A percentile compares a stretch with the other conserved stretches of the same genome.
Evolutionary conservation across 2,888 invertebrate genomes (phyloP).

Genomic region (Rhagonycha fulva): DNA sequence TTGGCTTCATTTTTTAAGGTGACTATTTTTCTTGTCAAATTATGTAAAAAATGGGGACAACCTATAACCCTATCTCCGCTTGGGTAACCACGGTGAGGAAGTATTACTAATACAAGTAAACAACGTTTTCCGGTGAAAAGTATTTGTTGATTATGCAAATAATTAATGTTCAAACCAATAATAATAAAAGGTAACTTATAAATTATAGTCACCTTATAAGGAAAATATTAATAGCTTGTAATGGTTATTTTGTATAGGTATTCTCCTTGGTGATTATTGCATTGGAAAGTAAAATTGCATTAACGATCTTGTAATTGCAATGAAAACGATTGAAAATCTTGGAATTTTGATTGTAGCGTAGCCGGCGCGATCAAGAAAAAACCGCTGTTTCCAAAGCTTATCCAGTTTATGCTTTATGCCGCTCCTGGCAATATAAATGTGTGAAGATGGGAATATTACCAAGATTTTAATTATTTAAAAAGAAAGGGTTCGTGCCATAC

Average conservation of each 20-base stretch:
- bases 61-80: not conserved
- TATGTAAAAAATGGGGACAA: too few relatives aligned
- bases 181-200: not conserved
- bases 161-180: not conserved
- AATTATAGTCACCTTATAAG: not conserved
- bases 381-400: too few relatives aligned
- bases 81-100: not conserved
- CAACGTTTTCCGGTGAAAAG: not conserved
- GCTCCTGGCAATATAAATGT: too few relatives aligned
- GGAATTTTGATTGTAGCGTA: too few relatives aligned
- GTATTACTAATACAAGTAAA: not conserved
- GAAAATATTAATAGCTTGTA: not conserved
- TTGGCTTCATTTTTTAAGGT: too few relatives aligned
- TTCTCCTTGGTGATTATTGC: not conserved
- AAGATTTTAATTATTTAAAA: not conserved
- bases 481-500: not conserved
- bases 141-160: not conserved
- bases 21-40: too few relatives aligned
- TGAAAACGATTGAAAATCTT: not conserved
- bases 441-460: too few relatives aligned
- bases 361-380: too few relatives aligned
- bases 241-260: not conserved
- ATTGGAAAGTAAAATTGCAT: not conserved
- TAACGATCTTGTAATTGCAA: not conserved
- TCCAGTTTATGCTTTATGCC: too few relatives aligned